Conservation (phyloP, 2,113 vertebrate genomes). For the Leptobrachium leishanense region DNA sequence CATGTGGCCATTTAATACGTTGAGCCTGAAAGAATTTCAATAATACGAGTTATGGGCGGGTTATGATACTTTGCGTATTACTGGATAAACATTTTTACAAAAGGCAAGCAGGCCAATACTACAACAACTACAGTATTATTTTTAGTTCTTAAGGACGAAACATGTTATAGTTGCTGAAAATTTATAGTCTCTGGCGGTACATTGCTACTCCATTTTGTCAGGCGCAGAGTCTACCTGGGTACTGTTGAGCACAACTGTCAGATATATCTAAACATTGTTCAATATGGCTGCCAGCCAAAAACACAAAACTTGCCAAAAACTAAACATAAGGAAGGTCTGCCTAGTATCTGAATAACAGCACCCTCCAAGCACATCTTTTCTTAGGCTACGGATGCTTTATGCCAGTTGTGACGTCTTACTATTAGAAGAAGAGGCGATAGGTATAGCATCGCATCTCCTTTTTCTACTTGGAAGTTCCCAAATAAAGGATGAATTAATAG, state of each 20-base stretch:
- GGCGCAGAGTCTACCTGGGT: conserved; percentile 63
- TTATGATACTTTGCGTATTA: not conserved
- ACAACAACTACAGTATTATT: conserved; percentile 4
- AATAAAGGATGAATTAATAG: not conserved
- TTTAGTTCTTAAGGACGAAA: conserved; percentile 7
- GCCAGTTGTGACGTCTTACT: conserved; percentile 13
- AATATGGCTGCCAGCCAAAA: conserved; percentile 66
- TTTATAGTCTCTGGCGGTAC: conserved; percentile 43
- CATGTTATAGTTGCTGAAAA: conserved; percentile 1
- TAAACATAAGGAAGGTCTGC: conserved; percentile 70
- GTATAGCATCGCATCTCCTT: not conserved
- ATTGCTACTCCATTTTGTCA: conserved; percentile 48
- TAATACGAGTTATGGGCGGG: not conserved
- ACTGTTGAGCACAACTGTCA: conserved; percentile 71
- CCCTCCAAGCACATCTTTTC: conserved; percentile 25
- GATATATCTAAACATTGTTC: conserved; percentile 71
- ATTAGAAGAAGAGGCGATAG: not conserved
- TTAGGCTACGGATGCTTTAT: not conserved
- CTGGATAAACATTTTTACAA: conserved; percentile 3
- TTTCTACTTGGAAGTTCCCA: not conserved
- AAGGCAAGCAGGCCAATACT: not conserved
- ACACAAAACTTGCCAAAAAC: conserved; percentile 66
- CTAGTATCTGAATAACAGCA: conserved; percentile 67
- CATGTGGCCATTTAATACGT: no score
- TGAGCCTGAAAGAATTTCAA: no score